phyloP scores from a whole-genome alignment of 2,888 invertebrate genomes.

The Plemyria rubiginata region DNA sequence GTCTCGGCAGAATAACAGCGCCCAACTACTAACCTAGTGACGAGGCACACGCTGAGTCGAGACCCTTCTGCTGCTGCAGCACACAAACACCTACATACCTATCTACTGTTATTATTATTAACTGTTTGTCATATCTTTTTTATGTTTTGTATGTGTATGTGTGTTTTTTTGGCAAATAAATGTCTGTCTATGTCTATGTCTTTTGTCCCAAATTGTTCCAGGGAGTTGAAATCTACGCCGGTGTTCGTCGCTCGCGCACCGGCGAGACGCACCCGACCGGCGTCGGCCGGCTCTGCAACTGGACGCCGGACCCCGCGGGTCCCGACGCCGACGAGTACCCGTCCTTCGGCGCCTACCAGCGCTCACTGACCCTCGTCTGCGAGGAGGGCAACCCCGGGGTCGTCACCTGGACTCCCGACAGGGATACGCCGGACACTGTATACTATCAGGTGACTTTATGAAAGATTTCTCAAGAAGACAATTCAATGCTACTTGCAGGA shows the following conservation, averaged over 20 bases:
- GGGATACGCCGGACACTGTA: slow-evolving; percentile 94
- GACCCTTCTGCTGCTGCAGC: no score
- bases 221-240: slow-evolving; percentile 93
- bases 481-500: not conserved
- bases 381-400: slow-evolving; percentile 93
- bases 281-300: slow-evolving; percentile 93
- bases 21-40: no score
- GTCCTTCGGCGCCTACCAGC: slow-evolving; percentile 95
- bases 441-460: slow-evolving; percentile 91
- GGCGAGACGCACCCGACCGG: slow-evolving; percentile 91
- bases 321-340: slow-evolving; percentile 92
- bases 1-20: no score
- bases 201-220: slow-evolving; percentile 55
- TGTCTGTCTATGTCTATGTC: no score
- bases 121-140: no score
- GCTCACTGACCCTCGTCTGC: slow-evolving; percentile 92
- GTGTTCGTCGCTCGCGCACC: slow-evolving; percentile 88
- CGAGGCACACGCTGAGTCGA: no score
- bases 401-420: slow-evolving; percentile 94
- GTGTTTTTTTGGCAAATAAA: no score
- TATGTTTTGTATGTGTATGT: no score
- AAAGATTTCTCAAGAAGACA: not conserved
- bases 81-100: no score
- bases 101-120: no score
- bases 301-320: slow-evolving; percentile 90